These are phyloP conservation scores for Athalia cordata DNA, from an alignment of 2,888 invertebrate species.

Conservation along the genomic window DNA sequence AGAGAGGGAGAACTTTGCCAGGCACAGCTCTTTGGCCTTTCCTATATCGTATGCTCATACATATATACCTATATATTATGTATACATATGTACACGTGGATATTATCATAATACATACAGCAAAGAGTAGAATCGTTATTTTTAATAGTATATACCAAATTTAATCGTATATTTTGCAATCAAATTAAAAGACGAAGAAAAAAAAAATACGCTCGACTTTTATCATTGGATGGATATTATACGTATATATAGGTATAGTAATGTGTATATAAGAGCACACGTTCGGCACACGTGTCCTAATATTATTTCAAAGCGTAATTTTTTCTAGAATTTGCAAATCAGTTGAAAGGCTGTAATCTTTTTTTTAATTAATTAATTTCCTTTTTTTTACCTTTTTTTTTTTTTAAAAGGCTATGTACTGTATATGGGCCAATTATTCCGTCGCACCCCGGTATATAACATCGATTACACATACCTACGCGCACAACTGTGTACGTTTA, in stretches of 20 bases:
- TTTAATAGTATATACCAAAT: neutral
- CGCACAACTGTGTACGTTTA: neutral
- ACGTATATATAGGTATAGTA: neutral
- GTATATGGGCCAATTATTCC: too few species aligned
- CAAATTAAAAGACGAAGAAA: too few species aligned
- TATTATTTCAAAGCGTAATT: too few species aligned
- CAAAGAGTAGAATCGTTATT: neutral
- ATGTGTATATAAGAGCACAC: too few species aligned
- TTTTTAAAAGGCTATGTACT: too few species aligned
- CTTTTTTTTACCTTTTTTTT: too few species aligned
- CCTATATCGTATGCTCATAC: neutral
- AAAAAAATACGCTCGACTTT: too few species aligned
- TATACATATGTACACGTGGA: neutral
- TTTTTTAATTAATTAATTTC: too few species aligned
- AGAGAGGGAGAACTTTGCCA: neutral
- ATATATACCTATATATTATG: neutral
- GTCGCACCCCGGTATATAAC: slow-evolving; percentile 47
- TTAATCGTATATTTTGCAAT: neutral
- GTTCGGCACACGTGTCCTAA: too few species aligned
- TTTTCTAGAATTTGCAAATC: too few species aligned
- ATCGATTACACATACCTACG: neutral
- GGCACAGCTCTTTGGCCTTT: slow-evolving; percentile 25
- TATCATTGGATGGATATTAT: neutral
- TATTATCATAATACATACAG: neutral
- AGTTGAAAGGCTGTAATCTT: too few species aligned